These are phyloP conservation scores for Antrozous pallidus DNA, from an alignment of 2,797 vertebrate species.

Conservation along the genomic window DNA sequence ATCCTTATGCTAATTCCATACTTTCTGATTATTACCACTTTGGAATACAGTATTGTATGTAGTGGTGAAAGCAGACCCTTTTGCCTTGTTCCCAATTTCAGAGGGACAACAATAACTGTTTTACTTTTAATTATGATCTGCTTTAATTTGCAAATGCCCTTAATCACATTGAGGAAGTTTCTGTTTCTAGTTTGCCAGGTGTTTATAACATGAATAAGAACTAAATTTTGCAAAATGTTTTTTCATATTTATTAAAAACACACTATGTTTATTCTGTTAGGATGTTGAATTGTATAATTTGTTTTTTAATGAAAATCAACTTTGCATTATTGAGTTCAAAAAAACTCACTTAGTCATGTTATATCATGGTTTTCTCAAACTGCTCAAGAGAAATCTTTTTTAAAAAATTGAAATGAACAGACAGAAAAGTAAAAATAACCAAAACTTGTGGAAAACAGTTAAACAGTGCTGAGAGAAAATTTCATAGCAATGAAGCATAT, in stretches of 20 bases:
- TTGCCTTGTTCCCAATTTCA: rapidly evolving
- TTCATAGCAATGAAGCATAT: background rate
- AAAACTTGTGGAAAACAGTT: background rate
- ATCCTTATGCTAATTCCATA: rapidly evolving
- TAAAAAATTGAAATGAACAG: background rate
- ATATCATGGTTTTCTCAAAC: background rate
- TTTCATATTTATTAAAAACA: background rate
- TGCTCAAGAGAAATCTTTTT: background rate
- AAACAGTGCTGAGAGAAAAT: background rate
- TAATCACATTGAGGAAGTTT: background rate
- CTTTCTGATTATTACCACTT: background rate
- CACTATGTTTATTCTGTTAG: background rate
- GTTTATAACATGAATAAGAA: no score
- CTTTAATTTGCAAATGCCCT: background rate
- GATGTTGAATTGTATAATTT: background rate
- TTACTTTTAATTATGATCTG: rapidly evolving
- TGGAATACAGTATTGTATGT: rapidly evolving
- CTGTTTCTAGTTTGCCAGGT: background rate
- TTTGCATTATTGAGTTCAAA: background rate
- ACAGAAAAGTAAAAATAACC: background rate
- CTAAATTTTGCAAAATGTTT: background rate
- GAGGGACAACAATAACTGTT: rapidly evolving
- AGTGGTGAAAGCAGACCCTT: rapidly evolving
- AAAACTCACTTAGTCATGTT: background rate
- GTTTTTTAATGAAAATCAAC: background rate